Conservation (phyloP, 2,888 invertebrate genomes). For the Omphaloscelis lunosa region DNA sequence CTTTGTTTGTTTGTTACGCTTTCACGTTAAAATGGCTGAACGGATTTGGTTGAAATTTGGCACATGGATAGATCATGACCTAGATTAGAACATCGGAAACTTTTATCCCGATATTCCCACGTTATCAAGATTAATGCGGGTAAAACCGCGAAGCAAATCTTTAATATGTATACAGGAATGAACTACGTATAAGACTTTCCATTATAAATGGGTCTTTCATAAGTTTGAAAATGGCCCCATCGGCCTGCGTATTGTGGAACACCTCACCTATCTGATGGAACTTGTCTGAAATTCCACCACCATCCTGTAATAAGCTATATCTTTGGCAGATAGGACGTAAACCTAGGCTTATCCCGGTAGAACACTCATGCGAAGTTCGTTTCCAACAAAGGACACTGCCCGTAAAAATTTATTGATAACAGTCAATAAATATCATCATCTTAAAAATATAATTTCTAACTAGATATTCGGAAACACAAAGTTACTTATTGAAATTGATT, state of each 20-base stretch:
- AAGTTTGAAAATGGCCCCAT: background rate
- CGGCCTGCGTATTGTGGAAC: background rate
- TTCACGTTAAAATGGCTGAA: no score
- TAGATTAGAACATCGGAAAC: no score
- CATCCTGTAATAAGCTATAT: background rate
- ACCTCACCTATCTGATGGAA: background rate
- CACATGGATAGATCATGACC: no score
- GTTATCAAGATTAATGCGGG: no score
- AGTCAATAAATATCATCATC: background rate
- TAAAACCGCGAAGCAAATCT: no score
- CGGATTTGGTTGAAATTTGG: no score
- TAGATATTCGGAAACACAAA: background rate
- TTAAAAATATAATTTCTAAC: background rate
- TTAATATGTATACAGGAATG: background rate
- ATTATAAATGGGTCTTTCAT: background rate
- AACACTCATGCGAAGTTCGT: background rate
- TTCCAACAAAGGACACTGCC: no score
- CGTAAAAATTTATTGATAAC: background rate
- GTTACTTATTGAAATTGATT: conserved; percentile 9
- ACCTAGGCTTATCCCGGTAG: no score
- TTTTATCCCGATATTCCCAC: no score
- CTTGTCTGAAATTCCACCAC: background rate
- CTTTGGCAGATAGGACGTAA: background rate
- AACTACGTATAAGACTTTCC: background rate
- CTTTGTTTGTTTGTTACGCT: no score